Evolutionary conservation across 2,113 vertebrate genomes (phyloP), one percentile per base, ranked within the genome.

Genomic region (Eclectus roratus): DNA sequence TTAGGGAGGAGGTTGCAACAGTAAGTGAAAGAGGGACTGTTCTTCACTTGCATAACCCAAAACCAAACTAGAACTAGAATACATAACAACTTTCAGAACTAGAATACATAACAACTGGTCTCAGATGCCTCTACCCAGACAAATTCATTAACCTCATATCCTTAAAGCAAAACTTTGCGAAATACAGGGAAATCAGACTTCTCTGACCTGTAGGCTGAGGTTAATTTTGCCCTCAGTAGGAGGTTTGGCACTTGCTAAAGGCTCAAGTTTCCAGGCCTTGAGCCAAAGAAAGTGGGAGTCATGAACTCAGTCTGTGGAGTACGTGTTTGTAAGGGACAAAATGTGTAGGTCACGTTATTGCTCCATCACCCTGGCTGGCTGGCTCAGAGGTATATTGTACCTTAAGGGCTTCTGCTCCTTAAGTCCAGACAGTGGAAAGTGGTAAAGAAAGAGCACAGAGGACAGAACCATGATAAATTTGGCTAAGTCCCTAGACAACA

Each of bases 231-330:
- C 58, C n/a, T 86, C 55, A 10, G 55, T 88, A 69, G 84, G 84
- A 91, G 84, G 79, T 74, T 72, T 92, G 76, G 78, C 66, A 43
- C 24, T 89, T 93, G 56, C 31, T 70, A 69, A 43, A 89, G 80
- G 44, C 35, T 93, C 14, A 17, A 73, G 61, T 94, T 97, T 97
- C 89, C 91, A 95, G 94, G 88, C 95, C 39, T 85, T 63, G 60
- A 83, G 88, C 94, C 92, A 97, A 92, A 56, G 47, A 70, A 88
- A 85, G 58, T 91, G 91, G 87, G 97, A 95, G 80, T 94, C 43
- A 24, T 94, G 89, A 91, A 70, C 68, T 96, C 73, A 71, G 60
- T 53, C 46, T 78, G 49, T 47, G 64, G 81, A 92, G 52, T 58
- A 23, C 4, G 0, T 85, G 47, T 93, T 86, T 91, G 33, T 78